Conservation (phyloP, 2,113 vertebrate genomes). For the Plestiodon gilberti region DNA sequence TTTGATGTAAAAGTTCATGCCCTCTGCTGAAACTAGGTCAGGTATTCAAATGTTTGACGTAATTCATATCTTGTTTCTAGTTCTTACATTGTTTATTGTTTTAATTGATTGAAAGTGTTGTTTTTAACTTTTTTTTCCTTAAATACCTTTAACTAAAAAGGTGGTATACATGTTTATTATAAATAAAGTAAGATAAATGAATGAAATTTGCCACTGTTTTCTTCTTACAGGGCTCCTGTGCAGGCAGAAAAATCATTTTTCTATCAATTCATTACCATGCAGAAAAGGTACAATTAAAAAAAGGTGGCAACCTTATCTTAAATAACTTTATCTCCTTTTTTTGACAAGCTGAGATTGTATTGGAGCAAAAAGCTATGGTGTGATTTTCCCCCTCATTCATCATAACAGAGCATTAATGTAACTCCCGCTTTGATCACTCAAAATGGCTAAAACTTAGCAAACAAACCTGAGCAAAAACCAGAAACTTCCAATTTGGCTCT, state of each 20-base stretch:
- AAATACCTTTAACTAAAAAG: no score
- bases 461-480: background rate
- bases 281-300: background rate
- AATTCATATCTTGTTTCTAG: background rate
- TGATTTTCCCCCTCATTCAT: background rate
- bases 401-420: background rate
- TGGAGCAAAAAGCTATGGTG: background rate
- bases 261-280: background rate
- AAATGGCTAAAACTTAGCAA: background rate
- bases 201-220: background rate
- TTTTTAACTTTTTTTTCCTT: no score
- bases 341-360: background rate
- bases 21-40: background rate
- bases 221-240: no score
- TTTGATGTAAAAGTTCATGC: background rate
- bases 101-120: no score
- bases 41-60: background rate
- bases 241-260: no score
- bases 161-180: no score
- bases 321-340: background rate
- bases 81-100: no score
- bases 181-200: no score
- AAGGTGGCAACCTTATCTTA: background rate
- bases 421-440: background rate
- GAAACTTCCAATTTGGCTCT: background rate